These are phyloP conservation scores for Hippocampus mohnikei DNA, from an alignment of 2,113 vertebrate species.

Conservation along the genomic window DNA sequence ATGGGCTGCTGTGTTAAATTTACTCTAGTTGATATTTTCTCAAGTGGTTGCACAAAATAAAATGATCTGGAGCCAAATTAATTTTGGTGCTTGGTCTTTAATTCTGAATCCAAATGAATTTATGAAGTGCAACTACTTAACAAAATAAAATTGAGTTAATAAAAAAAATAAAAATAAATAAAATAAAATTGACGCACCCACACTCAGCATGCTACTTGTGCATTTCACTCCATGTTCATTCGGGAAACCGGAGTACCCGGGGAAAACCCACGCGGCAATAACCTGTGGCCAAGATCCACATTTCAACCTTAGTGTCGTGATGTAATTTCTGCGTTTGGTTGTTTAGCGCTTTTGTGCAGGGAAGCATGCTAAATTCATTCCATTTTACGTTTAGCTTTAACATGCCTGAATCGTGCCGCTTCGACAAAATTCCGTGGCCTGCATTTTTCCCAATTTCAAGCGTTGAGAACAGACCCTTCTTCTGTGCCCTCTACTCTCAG, in stretches of 20 bases:
- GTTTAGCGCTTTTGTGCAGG: constrained; percentile 20
- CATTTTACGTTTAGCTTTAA: constrained; percentile 38
- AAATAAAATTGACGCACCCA: constrained; percentile 4
- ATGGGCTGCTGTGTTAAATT: no score
- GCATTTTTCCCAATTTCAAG: constrained; percentile 20
- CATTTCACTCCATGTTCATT: constrained; percentile 18
- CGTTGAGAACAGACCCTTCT: constrained; percentile 12
- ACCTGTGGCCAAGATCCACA: neutral
- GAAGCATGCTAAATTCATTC: constrained; percentile 50
- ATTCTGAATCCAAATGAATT: no score
- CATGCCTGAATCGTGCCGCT: constrained; percentile 19
- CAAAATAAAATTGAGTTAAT: no score
- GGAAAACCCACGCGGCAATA: no score
- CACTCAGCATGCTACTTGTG: constrained; percentile 19
- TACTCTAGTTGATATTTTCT: no score
- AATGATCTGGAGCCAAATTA: no score
- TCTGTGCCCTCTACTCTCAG: constrained; percentile 21
- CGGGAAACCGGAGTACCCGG: no score
- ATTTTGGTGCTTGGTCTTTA: no score
- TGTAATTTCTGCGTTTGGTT: constrained; percentile 3
- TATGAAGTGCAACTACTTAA: no score
- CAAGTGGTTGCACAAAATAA: no score
- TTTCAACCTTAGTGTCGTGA: neutral
- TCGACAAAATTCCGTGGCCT: constrained; percentile 26
- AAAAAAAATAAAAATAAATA: no score